phyloP scores from a whole-genome alignment of 2,888 invertebrate genomes.

The Diaphora mendica region DNA sequence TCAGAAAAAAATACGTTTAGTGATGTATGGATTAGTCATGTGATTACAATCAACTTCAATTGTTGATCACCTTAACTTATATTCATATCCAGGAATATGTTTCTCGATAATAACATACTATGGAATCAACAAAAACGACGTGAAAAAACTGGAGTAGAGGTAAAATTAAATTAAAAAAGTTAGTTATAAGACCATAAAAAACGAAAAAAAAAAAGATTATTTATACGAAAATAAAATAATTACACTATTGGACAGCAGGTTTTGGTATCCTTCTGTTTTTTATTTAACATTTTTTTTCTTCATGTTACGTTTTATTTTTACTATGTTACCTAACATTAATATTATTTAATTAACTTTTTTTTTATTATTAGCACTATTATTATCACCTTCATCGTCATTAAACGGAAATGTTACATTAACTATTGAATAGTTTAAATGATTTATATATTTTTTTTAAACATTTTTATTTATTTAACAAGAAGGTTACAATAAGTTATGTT shows the following conservation, averaged over 20 bases:
- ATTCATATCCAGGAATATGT: not conserved
- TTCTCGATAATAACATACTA: not conserved
- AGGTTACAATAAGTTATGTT: too few species aligned
- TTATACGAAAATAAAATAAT: not conserved
- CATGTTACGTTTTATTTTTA: not conserved
- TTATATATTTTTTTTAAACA: not conserved
- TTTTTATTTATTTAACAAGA: too few species aligned
- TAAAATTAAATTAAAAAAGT: not conserved
- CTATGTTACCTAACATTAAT: not conserved
- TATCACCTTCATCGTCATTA: constrained; percentile 1
- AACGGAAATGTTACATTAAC: not conserved
- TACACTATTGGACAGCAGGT: too few species aligned
- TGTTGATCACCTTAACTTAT: not conserved
- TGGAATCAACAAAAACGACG: not conserved
- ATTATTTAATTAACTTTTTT: not conserved
- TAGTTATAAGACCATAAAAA: not conserved
- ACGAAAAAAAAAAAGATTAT: too few species aligned
- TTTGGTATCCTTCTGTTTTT: not conserved
- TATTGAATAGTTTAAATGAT: not conserved
- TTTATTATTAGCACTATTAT: not conserved
- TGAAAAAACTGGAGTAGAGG: not conserved
- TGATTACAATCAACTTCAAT: not conserved
- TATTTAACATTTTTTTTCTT: not conserved
- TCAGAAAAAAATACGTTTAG: not conserved
- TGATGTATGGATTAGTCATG: not conserved